phyloP scores from a whole-genome alignment of 2,797 vertebrate genomes.

The Huso huso region DNA sequence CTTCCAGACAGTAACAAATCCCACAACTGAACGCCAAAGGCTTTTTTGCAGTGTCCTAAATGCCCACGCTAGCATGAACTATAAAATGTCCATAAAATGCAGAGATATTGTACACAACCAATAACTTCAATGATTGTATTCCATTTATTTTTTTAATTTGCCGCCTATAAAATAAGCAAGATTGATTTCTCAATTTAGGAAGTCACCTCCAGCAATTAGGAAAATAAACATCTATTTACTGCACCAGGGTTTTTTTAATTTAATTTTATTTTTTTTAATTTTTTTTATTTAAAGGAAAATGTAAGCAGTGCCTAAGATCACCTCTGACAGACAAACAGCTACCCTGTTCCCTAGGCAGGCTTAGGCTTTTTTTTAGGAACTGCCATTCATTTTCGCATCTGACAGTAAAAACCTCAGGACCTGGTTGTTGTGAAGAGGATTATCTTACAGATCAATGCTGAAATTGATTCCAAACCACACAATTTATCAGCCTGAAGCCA shows the following conservation, averaged over 20 bases:
- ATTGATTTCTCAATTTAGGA: constrained; percentile 46
- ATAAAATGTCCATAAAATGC: constrained; percentile 42
- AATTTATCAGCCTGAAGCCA: constrained; percentile 60
- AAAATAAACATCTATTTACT: constrained; percentile 39
- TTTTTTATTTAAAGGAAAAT: constrained; percentile 16
- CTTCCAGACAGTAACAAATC: too few species aligned
- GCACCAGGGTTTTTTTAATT: not conserved
- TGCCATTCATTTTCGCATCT: constrained; percentile 49
- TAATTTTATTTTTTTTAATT: too few species aligned
- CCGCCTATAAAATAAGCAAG: constrained; percentile 47
- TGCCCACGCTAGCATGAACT: constrained; percentile 40
- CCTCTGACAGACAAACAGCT: constrained; percentile 31
- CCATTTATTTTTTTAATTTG: constrained; percentile 45
- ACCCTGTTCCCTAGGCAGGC: constrained; percentile 23
- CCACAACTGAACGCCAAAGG: too few species aligned
- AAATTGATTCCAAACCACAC: constrained; percentile 60
- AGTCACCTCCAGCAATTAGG: constrained; percentile 43
- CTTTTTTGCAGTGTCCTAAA: constrained; percentile 15
- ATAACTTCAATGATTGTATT: constrained; percentile 40
- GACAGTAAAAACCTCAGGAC: constrained; percentile 53
- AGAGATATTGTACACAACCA: constrained; percentile 27
- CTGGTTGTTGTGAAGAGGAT: constrained; percentile 58
- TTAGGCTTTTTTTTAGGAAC: constrained; percentile 24
- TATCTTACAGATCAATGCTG: constrained; percentile 65
- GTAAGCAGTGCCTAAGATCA: constrained; percentile 23